Percentiles rank a stretch among this genome's conserved stretches.
Evolutionary conservation across 2,113 vertebrate species (phyloP).

Genomic region (Tringa solitaria): DNA sequence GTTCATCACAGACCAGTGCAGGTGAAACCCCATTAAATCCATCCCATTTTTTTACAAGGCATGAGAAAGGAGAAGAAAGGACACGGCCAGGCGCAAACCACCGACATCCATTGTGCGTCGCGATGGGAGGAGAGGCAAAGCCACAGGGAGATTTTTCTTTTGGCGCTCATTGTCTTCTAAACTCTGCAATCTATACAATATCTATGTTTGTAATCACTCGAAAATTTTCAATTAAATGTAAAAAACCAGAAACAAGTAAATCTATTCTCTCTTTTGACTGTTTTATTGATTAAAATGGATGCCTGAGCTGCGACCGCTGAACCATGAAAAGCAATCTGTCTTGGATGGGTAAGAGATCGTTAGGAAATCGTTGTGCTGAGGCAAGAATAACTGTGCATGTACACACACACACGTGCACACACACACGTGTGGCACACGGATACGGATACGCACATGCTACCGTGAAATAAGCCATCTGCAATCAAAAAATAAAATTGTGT

Average conservation of each 20-base stretch:
- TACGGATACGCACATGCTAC: background rate
- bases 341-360: slow-evolving; percentile 79
- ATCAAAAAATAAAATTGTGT: accelerated
- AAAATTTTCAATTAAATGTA: slow-evolving; percentile 81
- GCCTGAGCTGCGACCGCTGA: slow-evolving; percentile 71
- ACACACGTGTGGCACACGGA: background rate
- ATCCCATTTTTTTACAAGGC: background rate
- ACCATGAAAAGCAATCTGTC: slow-evolving; percentile 83
- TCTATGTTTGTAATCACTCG: slow-evolving; percentile 71
- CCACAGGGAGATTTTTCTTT: background rate
- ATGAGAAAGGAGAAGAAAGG: background rate
- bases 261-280: slow-evolving; percentile 82
- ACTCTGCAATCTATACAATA: slow-evolving; percentile 56
- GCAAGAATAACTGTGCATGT: slow-evolving; percentile 64
- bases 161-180: slow-evolving; percentile 50
- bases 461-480: background rate
- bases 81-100: background rate
- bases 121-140: background rate
- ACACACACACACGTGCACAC: background rate
- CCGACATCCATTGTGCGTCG: background rate
- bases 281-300: slow-evolving; percentile 82
- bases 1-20: background rate
- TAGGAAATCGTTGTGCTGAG: slow-evolving; percentile 74
- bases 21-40: slow-evolving; percentile 28
- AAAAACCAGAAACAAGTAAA: slow-evolving; percentile 77